Conservation (phyloP, 1,140 invertebrate species). For the Cydia strobilella region DNA sequence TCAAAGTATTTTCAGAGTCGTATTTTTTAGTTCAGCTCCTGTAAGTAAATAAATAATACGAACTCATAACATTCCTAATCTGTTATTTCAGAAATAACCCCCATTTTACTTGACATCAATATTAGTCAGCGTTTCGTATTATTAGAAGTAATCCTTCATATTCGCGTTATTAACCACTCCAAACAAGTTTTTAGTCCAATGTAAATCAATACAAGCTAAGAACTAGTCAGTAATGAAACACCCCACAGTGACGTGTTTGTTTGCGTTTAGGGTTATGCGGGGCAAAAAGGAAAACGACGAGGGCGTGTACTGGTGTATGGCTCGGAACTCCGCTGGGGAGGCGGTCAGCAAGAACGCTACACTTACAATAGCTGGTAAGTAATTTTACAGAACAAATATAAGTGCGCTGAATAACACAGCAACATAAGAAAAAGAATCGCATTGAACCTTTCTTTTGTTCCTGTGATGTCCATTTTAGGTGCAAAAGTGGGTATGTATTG, state of each 20-base stretch:
- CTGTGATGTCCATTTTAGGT: too few species aligned
- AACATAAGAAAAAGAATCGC: too few species aligned
- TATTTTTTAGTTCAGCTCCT: too few species aligned
- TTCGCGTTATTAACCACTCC: slow-evolving; percentile 7
- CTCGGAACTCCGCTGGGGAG: slow-evolving; percentile 91
- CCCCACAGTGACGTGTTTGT: slow-evolving; percentile 39
- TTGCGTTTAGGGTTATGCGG: slow-evolving; percentile 84
- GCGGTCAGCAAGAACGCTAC: slow-evolving; percentile 95
- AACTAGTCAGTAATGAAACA: slow-evolving; percentile 27
- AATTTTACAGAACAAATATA: not conserved
- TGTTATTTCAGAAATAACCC: not conserved
- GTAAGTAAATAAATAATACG: too few species aligned
- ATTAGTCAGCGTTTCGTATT: not conserved
- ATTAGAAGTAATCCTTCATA: slow-evolving; percentile 2
- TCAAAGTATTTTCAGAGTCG: too few species aligned
- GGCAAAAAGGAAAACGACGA: slow-evolving; percentile 95
- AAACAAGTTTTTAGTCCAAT: slow-evolving; percentile 13
- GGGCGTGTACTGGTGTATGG: slow-evolving; percentile 97
- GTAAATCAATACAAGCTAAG: slow-evolving; percentile 31
- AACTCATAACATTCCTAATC: not conserved
- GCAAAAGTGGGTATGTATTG: too few species aligned
- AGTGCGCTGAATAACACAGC: too few species aligned
- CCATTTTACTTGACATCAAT: not conserved
- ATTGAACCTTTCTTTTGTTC: too few species aligned
- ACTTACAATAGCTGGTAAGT: slow-evolving; percentile 95